phyloP scores from a whole-genome alignment of 2,113 vertebrate species.

The Bambusicola thoracicus region DNA sequence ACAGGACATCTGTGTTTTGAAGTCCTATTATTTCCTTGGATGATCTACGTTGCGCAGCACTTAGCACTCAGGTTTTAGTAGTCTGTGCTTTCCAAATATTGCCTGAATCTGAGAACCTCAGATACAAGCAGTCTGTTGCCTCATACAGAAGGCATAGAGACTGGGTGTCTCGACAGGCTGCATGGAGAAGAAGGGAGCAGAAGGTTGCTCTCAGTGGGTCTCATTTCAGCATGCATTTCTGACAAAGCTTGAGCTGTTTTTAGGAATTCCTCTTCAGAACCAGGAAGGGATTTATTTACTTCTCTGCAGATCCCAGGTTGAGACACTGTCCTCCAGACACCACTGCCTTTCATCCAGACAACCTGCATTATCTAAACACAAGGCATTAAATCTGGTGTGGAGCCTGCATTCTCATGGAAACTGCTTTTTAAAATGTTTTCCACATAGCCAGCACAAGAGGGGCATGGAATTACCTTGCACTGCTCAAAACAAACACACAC shows the following conservation, averaged over 20 bases:
- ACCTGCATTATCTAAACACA: not conserved
- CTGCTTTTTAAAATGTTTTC: not conserved
- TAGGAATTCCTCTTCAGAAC: not conserved
- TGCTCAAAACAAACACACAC: not conserved
- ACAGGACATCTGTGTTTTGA: constrained; percentile 47
- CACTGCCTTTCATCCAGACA: not conserved
- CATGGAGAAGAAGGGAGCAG: not conserved
- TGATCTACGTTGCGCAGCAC: not conserved
- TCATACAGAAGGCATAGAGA: accelerated
- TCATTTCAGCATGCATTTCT: not conserved
- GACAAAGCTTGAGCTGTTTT: not conserved
- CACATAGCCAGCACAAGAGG: not conserved
- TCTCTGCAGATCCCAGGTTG: not conserved
- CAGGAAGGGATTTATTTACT: not conserved
- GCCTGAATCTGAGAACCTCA: accelerated
- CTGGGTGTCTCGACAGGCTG: not conserved
- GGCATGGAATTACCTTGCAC: not conserved
- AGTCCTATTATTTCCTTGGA: constrained; percentile 27
- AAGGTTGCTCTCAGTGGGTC: not conserved
- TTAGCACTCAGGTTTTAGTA: not conserved
- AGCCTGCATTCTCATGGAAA: not conserved
- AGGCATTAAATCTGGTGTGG: not conserved
- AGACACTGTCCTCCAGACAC: constrained; percentile 38
- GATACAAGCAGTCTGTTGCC: not conserved
- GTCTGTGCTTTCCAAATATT: not conserved